Percentiles rank a stretch among this genome's conserved stretches.
phyloP scores from a whole-genome alignment of 2,113 vertebrate species.

The Tor tambroides region DNA sequence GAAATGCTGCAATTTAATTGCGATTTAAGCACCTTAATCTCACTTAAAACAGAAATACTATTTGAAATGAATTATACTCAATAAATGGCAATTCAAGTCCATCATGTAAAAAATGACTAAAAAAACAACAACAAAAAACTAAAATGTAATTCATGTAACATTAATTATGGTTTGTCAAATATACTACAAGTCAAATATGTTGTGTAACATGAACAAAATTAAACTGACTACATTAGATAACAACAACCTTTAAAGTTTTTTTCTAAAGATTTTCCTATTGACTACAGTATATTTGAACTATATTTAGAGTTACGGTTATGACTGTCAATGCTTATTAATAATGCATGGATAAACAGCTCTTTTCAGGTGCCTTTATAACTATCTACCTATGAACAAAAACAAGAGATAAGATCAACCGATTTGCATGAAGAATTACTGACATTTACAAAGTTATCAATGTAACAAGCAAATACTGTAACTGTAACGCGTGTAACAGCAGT shows the following conservation, averaged over 20 bases:
- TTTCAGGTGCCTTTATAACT: background rate
- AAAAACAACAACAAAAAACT: background rate
- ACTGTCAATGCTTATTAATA: background rate
- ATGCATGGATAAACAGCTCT: slow-evolving; percentile 11
- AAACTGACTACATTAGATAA: no score
- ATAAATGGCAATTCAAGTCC: background rate
- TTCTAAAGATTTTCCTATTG: background rate
- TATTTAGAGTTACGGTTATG: background rate
- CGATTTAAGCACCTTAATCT: no score
- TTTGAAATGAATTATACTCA: background rate
- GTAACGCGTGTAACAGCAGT: background rate
- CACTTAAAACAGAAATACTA: background rate
- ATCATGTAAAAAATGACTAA: background rate
- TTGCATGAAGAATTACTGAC: slow-evolving; percentile 14
- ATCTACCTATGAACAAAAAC: background rate
- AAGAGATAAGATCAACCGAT: slow-evolving; percentile 3
- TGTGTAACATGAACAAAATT: background rate
- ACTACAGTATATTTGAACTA: background rate
- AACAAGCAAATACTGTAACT: background rate
- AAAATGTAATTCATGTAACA: background rate
- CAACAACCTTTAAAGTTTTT: background rate
- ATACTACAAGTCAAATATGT: background rate
- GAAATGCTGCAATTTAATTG: background rate
- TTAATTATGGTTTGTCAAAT: background rate
- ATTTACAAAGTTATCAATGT: slow-evolving; percentile 23